Base-by-base conservation (phyloP, 2,113 vertebrate genomes). In the Megaceryle torquata region DNA sequence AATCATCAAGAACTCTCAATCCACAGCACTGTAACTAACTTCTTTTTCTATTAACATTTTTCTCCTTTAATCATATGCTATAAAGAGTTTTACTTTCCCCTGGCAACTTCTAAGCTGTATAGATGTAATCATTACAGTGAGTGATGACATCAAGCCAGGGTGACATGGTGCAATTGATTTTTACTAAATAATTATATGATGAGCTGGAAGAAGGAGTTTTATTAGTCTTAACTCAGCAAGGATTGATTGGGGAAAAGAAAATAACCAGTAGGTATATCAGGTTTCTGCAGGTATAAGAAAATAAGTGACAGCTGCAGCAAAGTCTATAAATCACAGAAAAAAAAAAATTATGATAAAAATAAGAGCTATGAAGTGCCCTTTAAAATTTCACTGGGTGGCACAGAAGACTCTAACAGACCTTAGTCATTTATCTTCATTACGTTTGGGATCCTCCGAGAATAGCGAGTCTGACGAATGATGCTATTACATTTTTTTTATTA, bases 151-250 rank as follows among this genome's bases (percentile, higher is more conserved):
- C 96, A 97, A 96, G 93, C 90, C 18, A 13, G 94, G 95, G 75
- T 96, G 95, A 97, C 95, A 95, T 13, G 82, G 86, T 86, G 95
- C 95, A 94, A 97, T 95, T 96, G 95, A 95, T 96, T 97, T 96
- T 93, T 96, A 96, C 95, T 95, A 96, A 97, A 95, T 97, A 97
- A 97, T 97, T 95, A 86, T 95, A 95, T 93, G 96, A 97, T 96
- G 97, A 97, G 95, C 88, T 96, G 72, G 28, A 91, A 88, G 94
- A 96, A 95, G 80, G 81, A 90, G 69, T 95, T 97, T 96, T 97
- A 96, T 97, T 97, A 96, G 96, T 95, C 91, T 96, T 93, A 95
- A 93, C 91, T 95, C 83, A 95, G 91, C 95, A 63, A 91, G 69
- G 94, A 97, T 95, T 94, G 91, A 97, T 74, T 91, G 88, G 93